phyloP scores from a whole-genome alignment of 1,140 invertebrate species.

The Archivesica marissinica region DNA sequence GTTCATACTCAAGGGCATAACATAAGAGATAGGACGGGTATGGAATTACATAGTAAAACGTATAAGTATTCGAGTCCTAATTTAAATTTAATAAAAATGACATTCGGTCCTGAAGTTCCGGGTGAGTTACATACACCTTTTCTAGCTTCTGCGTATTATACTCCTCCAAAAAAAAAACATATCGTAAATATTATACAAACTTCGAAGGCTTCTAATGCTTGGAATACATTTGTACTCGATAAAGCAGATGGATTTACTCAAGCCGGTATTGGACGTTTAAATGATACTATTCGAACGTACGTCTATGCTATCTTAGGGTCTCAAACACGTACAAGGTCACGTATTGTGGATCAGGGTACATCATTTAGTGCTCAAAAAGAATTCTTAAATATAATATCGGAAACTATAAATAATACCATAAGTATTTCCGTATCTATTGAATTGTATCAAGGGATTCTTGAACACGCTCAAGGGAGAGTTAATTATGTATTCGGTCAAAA shows the following conservation, averaged over 20 bases:
- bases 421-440: constrained; percentile 15
- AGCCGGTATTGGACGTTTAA: constrained; percentile 6
- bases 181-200: constrained; percentile 8
- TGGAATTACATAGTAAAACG: background rate
- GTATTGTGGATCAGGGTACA: constrained; percentile 19
- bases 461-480: constrained; percentile 47
- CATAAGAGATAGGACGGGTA: background rate
- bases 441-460: constrained; percentile 23
- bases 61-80: background rate
- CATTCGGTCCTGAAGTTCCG: constrained; percentile 9
- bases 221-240: constrained; percentile 21
- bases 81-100: background rate
- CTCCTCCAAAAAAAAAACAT: constrained; percentile 10
- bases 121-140: background rate
- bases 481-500: constrained; percentile 23
- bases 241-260: constrained; percentile 5
- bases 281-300: constrained; percentile 24
- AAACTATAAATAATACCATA: constrained; percentile 12
- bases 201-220: background rate
- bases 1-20: background rate
- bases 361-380: constrained; percentile 54
- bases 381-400: constrained; percentile 25
- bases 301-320: constrained; percentile 19
- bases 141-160: background rate
- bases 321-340: constrained; percentile 39